Evolutionary conservation across 1,140 invertebrate genomes (phyloP).

Genomic region (Drosophila takahashii): DNA sequence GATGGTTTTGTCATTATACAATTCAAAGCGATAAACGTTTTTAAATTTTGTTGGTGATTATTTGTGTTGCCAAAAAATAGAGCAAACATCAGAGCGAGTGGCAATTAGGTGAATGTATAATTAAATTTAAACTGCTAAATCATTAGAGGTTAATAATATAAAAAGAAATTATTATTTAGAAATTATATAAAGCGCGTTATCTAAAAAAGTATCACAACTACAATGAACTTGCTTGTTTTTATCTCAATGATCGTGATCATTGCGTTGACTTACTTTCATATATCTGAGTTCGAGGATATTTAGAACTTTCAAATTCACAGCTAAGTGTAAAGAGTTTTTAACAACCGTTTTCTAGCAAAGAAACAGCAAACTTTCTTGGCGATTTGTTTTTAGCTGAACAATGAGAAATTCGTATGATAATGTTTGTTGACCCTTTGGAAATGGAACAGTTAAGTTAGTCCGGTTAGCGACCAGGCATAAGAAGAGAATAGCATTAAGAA

Average conservation of each 20-base stretch:
- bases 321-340: conserved; percentile 51
- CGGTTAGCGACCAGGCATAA: background rate
- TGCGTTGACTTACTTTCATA: conserved; percentile 14
- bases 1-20: conserved; percentile 34
- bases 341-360: conserved; percentile 15
- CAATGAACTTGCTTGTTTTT: no score
- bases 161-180: background rate
- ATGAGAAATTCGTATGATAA: conserved; percentile 36
- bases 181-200: background rate
- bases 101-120: conserved; percentile 11
- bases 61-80: conserved; percentile 38
- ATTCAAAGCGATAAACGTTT: conserved; percentile 48
- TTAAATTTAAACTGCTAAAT: conserved; percentile 3
- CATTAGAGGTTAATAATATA: background rate
- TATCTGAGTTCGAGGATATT: conserved; percentile 25
- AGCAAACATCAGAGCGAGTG: conserved; percentile 29
- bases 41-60: conserved; percentile 15
- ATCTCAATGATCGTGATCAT: no score
- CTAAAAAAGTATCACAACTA: background rate
- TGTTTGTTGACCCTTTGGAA: conserved; percentile 13
- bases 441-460: conserved; percentile 20
- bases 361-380: conserved; percentile 5
- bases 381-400: conserved; percentile 11
- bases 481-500: conserved; percentile 1
- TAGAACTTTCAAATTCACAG: conserved; percentile 63